A percentile compares a stretch with the other conserved stretches of the same genome.
These are phyloP conservation scores for Allygus modestus DNA, from an alignment of 2,888 invertebrate genomes.

Conservation along the genomic window DNA sequence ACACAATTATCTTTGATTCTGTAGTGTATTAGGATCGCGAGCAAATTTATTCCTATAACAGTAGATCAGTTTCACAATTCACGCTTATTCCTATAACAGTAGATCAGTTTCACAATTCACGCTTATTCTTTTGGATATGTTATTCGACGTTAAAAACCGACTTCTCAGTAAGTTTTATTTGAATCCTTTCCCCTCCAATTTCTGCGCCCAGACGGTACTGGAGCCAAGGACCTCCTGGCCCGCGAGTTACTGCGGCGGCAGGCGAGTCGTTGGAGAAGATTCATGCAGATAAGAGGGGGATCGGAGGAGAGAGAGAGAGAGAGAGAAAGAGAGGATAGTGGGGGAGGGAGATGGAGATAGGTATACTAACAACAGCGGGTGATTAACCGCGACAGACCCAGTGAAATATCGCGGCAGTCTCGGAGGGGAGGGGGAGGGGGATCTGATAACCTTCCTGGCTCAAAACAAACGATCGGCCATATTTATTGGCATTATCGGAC, in stretches of 20 bases:
- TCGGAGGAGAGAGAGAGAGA: slow-evolving; percentile 73
- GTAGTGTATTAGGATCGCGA: too few relatives aligned
- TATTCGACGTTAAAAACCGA: too few relatives aligned
- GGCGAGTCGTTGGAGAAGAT: slow-evolving; percentile 11
- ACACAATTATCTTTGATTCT: too few relatives aligned
- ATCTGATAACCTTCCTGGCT: slow-evolving; percentile 35
- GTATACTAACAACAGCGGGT: slow-evolving; percentile 52
- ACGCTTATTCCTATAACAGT: too few relatives aligned
- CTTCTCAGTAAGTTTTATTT: too few relatives aligned
- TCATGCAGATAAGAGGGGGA: slow-evolving; percentile 65
- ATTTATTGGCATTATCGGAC: slow-evolving; percentile 57
- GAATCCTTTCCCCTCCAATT: background rate
- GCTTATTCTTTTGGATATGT: too few relatives aligned
- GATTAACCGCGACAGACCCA: slow-evolving; percentile 43
- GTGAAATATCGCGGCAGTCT: slow-evolving; percentile 45
- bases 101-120: too few relatives aligned
- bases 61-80: too few relatives aligned
- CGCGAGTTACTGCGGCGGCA: slow-evolving; percentile 15
- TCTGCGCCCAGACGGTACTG: background rate
- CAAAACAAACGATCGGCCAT: slow-evolving; percentile 59
- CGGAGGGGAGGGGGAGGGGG: background rate
- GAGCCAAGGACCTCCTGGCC: background rate
- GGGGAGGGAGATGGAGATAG: slow-evolving; percentile 67
- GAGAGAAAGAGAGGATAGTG: slow-evolving; percentile 72
- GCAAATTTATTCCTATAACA: too few relatives aligned